Evolutionary conservation across 37 sponge, comb jelly and placozoan species (phyloP).

Genomic region (Beroe ovata): DNA sequence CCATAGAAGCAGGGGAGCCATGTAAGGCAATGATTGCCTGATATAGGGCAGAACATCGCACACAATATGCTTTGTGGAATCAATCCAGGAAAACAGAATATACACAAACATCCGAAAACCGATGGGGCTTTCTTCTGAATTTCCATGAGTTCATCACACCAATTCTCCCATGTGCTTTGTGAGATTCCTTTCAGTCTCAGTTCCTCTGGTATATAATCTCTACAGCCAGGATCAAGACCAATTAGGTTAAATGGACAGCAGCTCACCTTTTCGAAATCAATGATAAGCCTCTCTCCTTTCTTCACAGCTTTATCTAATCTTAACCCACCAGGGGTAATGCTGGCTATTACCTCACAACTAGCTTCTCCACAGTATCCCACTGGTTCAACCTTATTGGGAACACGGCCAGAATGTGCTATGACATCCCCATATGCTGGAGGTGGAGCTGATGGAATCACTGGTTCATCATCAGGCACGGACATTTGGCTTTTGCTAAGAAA

Average conservation of each 20-base stretch:
- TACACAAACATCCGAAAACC: constrained; percentile 42
- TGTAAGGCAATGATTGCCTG: constrained; percentile 38
- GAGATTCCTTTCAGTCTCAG: constrained; percentile 19
- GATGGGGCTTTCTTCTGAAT: constrained; percentile 51
- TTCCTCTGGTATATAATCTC: constrained; percentile 37
- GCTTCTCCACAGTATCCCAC: neutral
- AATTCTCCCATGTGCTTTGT: neutral
- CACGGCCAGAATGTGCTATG: too few relatives aligned
- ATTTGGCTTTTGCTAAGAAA: too few relatives aligned
- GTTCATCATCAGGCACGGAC: too few relatives aligned
- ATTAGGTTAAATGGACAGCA: neutral
- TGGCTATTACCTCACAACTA: neutral
- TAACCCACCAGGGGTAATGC: constrained; percentile 24
- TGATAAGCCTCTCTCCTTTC: constrained; percentile 10
- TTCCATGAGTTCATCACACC: constrained; percentile 63
- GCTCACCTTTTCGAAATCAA: constrained; percentile 20
- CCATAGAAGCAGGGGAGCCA: constrained; percentile 56
- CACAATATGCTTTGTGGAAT: neutral
- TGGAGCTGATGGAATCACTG: too few relatives aligned
- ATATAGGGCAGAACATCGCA: constrained; percentile 29
- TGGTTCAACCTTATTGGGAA: constrained; percentile 31
- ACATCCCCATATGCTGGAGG: too few relatives aligned
- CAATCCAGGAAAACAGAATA: constrained; percentile 32
- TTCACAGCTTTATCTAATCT: constrained; percentile 34
- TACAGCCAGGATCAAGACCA: constrained; percentile 60